Evolutionary conservation across 2,797 vertebrate species (phyloP), one percentile per base, ranked within the genome.

Genomic region (Pipistrellus pipistrellus): DNA sequence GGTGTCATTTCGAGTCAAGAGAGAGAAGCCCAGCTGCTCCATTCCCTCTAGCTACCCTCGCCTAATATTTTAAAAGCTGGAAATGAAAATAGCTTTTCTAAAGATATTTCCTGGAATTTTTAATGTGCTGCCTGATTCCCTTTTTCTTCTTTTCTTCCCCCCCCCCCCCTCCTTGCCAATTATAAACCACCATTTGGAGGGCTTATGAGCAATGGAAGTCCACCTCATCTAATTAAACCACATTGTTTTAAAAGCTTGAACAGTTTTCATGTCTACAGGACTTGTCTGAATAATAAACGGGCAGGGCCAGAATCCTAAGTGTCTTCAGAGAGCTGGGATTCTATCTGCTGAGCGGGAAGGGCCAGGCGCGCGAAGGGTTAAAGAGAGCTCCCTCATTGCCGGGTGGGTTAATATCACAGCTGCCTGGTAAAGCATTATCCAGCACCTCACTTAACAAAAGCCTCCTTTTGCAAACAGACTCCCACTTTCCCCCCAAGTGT

Each of bases 381-480:
- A 99, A 90, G 94, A 96, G 97, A 91, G 98, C 98, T 97, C 94
- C 96, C 97, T 97, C 98, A 97, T 98, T 98, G 96, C 98, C 98
- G 98, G 98, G 98, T 97, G 98, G 98, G 99, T 99, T 99, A 99
- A 99, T 99, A 99, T 99, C 99, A 98, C 98, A 99, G 98, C 99
- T 98, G 99, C 98, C 98, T 98, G 98, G 99, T 99, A 98, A 98
- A 98, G 98, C 98, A 98, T 99, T 99, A 99, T 98, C 98, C 97
- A 91, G 98, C 98, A 99, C 99, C 98, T 98, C 98, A 97, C 98
- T 97, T 98, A 98, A 99, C 99, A 99, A 99, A 99, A 99, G 99
- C 98, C 97, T 99, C 98, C 98, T 99, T 99, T 99, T 98, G 98
- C 99, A 99, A 99, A 99, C 99, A 99, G 99, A 98, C 98, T 98